A percentile compares a stretch with the other conserved stretches of the same genome.
Conservation (phyloP, 2,797 vertebrate genomes). For the Pipistrellus pygmaeus region DNA sequence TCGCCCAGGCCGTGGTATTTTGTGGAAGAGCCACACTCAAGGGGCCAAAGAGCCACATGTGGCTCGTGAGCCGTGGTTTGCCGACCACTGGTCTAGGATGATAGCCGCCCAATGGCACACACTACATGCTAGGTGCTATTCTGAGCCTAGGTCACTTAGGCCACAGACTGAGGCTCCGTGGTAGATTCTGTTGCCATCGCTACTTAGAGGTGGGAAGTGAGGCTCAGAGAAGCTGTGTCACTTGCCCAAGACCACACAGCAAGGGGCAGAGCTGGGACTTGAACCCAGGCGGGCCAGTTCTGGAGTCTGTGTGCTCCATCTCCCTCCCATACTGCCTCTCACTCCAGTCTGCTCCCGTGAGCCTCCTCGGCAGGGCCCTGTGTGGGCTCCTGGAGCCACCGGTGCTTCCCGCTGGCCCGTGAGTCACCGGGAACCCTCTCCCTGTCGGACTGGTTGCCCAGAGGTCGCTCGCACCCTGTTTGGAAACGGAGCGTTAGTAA, state of each 20-base stretch:
- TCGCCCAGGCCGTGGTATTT: too few species aligned
- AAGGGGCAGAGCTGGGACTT: background rate
- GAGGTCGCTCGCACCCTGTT: background rate
- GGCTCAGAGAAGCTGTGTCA: background rate
- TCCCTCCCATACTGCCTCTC: background rate
- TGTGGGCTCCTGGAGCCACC: background rate
- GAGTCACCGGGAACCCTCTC: background rate
- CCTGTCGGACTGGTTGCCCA: background rate
- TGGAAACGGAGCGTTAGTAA: background rate
- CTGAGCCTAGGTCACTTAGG: background rate
- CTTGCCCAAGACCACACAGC: background rate
- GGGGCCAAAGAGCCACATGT: too few species aligned
- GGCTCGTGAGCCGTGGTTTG: too few species aligned
- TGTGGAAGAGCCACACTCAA: too few species aligned
- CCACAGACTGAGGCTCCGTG: background rate
- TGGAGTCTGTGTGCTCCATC: rapidly evolving
- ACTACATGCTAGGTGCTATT: rapidly evolving
- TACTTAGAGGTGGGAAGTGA: background rate
- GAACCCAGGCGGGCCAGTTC: background rate
- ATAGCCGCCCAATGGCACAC: rapidly evolving
- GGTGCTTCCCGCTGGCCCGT: background rate
- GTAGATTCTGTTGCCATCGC: background rate
- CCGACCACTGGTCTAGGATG: too few species aligned
- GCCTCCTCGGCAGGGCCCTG: background rate
- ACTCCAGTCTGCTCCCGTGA: background rate